phyloP scores from a whole-genome alignment of 2,113 vertebrate genomes.

The Pristiophorus japonicus region DNA sequence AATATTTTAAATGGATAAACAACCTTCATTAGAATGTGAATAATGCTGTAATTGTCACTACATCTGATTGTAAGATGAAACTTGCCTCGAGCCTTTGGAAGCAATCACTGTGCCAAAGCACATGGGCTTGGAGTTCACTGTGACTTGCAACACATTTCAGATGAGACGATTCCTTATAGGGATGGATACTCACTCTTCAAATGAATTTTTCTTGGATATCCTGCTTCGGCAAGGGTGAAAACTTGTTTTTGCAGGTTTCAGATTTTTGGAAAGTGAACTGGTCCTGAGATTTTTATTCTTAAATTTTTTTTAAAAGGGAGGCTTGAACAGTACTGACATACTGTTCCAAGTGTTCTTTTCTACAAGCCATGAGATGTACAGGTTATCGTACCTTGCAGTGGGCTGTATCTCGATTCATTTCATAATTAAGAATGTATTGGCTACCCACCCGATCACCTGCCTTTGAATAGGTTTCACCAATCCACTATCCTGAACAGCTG shows the following conservation, averaged over 20 bases:
- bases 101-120: not conserved
- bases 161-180: not conserved
- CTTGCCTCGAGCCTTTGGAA: not conserved
- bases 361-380: not conserved
- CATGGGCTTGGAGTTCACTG: not conserved
- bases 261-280: not conserved
- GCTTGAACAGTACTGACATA: not conserved
- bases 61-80: not conserved
- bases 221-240: not conserved
- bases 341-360: not conserved
- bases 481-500: not conserved
- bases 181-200: not conserved
- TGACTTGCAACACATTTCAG: not conserved
- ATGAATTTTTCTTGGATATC: not conserved
- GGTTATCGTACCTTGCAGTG: not conserved
- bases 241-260: not conserved
- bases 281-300: not conserved
- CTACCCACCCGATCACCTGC: not conserved
- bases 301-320: not conserved
- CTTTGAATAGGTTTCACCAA: not conserved
- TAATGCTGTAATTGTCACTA: not conserved
- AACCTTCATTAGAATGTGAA: not conserved
- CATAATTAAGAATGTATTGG: not conserved
- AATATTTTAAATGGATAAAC: not conserved
- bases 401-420: not conserved